These are phyloP conservation scores for Chrysomela aeneicollis DNA, from an alignment of 2,888 invertebrate species.

Conservation along the genomic window DNA sequence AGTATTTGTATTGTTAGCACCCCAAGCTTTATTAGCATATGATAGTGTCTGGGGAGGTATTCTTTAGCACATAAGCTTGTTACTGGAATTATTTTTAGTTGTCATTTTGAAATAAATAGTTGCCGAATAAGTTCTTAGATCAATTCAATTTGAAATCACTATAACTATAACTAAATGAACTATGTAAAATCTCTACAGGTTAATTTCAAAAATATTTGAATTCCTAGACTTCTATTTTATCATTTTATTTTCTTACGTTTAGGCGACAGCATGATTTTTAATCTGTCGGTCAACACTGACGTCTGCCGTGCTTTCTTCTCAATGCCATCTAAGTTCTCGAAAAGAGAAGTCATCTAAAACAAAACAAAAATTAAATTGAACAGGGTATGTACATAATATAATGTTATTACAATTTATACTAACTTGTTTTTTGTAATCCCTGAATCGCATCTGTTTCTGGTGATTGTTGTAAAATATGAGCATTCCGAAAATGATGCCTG, in stretches of 20 bases:
- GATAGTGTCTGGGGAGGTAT: too few species aligned
- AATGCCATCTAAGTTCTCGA: conserved; percentile 17
- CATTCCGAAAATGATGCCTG: conserved; percentile 48
- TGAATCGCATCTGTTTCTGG: conserved; percentile 47
- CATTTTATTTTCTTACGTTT: conserved; percentile 12
- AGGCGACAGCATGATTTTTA: conserved; percentile 10
- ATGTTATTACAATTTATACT: conserved; percentile 21
- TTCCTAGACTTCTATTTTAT: not conserved
- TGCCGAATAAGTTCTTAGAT: too few species aligned
- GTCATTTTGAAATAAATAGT: too few species aligned
- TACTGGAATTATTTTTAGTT: too few species aligned
- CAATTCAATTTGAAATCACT: too few species aligned
- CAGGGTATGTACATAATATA: too few species aligned
- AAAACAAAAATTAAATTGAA: conserved; percentile 1
- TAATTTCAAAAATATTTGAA: not conserved
- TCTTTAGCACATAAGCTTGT: too few species aligned
- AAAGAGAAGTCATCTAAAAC: conserved; percentile 18
- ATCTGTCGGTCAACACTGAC: conserved; percentile 12
- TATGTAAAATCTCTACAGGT: not conserved
- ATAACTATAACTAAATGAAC: too few species aligned
- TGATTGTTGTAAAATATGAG: conserved; percentile 49
- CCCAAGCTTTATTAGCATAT: too few species aligned
- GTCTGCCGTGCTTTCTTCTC: conserved; percentile 17
- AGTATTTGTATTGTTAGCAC: too few species aligned
- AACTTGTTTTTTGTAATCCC: conserved; percentile 47